Base-by-base conservation (phyloP, 2,797 vertebrate species). In the Petrocephalus schoutedeni region DNA sequence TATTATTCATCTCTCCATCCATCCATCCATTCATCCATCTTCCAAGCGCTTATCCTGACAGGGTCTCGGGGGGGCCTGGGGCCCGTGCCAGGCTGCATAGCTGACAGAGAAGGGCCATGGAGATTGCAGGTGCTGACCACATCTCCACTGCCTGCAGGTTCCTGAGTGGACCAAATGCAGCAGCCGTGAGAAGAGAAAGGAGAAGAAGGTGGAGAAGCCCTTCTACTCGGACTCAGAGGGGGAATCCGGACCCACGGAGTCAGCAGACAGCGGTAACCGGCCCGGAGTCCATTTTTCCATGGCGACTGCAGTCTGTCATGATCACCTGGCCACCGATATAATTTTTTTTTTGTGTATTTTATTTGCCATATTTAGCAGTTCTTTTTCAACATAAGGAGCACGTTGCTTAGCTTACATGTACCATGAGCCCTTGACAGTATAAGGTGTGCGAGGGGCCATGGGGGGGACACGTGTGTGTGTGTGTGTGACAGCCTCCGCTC, bases 91-190 rank as follows among this genome's bases (percentile, higher is more conserved):
- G 36, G 71, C 71, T 19, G 16, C 36, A 56, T 85, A 53, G 4
- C 5, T 49, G 64, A 67, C 23, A 32, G 64, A 71, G 14, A 57
- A 51, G 32, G 28, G 16, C 80, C 3, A 7, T 58, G 45, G 19
- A 56, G 28, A 36, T 57, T 23, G 32, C 19, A 10, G 53, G 12
- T 53, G 32, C 83, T 88, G 32, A 88, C 59, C 28, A 51, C 49
- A 14, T 41, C 61, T 74, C 16, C 59, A 51, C 49, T 71, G 28
- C 14, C 32, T 49, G 21, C 94, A 99, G 98, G 98, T 99, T 92
- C 98, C 98, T 0, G 98, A 99, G 86, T 99, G 98, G 98, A 99
- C 97, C 92, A 99, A 99, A 90, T 98, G 98, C 93, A 98, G 97
- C 91, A 97, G 96, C 91, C 95, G 98, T 0, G 98, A 99, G 92